phyloP scores from a whole-genome alignment of 2,888 invertebrate genomes.

The Coenonympha glycerion region DNA sequence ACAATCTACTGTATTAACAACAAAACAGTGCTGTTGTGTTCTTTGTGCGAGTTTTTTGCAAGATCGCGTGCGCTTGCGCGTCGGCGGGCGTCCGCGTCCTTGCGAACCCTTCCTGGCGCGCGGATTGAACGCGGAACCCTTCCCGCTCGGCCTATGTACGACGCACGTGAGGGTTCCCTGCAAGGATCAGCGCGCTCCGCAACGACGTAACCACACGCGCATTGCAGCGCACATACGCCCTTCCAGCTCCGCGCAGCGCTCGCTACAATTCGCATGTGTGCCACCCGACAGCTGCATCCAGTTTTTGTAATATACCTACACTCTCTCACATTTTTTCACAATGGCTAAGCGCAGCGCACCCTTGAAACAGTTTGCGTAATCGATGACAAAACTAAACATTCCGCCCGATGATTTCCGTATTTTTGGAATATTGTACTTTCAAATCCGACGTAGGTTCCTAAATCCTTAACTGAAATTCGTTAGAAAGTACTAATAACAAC shows the following conservation, averaged over 20 bases:
- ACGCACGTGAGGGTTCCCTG: conserved; percentile 55
- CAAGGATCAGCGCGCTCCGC: conserved; percentile 33
- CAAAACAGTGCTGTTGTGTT: conserved; percentile 69
- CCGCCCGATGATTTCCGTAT: conserved; percentile 76
- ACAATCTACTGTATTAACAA: conserved; percentile 74
- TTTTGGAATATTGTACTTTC: conserved; percentile 58
- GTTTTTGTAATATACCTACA: conserved; percentile 66
- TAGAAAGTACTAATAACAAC: too few species aligned
- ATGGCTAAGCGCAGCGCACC: conserved; percentile 66
- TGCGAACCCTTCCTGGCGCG: conserved; percentile 70
- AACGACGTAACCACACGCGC: conserved; percentile 39
- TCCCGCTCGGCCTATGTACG: conserved; percentile 53
- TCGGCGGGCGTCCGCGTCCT: conserved; percentile 68
- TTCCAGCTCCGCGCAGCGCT: conserved; percentile 36
- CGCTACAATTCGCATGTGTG: conserved; percentile 75
- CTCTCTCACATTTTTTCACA: conserved; percentile 75
- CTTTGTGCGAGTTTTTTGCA: conserved; percentile 69
- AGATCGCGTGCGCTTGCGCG: conserved; percentile 75
- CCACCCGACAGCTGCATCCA: conserved; percentile 69
- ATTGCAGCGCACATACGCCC: conserved; percentile 41
- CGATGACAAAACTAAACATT: conserved; percentile 77
- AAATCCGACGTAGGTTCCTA: conserved; percentile 20
- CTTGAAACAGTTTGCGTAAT: conserved; percentile 77
- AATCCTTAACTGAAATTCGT: conserved; percentile 13
- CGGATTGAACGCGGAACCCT: conserved; percentile 68